Evolutionary conservation across 2,888 invertebrate genomes (phyloP), one percentile per base, ranked within the genome.

Genomic region (Cryptus viduatorius): DNA sequence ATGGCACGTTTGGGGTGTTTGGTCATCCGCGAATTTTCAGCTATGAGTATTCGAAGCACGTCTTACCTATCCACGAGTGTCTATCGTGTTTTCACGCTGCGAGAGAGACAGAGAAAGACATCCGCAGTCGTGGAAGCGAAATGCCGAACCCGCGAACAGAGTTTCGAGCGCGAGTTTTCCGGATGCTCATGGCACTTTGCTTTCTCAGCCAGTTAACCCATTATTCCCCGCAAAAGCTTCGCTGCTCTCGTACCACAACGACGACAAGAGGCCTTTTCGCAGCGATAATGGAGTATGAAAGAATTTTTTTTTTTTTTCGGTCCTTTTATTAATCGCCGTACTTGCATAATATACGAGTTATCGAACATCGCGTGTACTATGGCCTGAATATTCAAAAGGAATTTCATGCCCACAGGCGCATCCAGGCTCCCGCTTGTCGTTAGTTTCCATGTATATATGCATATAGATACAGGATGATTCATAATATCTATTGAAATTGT

Each of bases 21-120:
- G 81, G 64, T 67, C 68, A 76, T 82, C 75, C 79, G 46, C 48
- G 69, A 78, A 69, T 81, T 82, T 78, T 72, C 79, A 59, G 12
- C 61, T 65, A 48, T 79, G 75, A 68, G 79, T 72, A 87, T 85
- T 83, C 87, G 24, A 65, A 67, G 79, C 85, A 80, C 85, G 83
- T 84, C 79, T 44, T 76, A n/a, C 50, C 61, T 42, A 24, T 24
- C 56, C 37, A 7, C 56, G 61, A 59, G 59, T 61, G 53, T 65
- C 53, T 44, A 2, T 16, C 24, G 31, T 16, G 69, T 68, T 78
- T 53, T 12, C 31, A 46, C 19, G 29, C 78, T 1, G n/a, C 19
- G 56, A 56, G 56, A 10, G 37, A 37, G 8, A 37, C 7, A 37
- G 37, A 37, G 37, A 37, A 37, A 37, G 0, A 24, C 3, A 19